Evolutionary conservation across 2,113 vertebrate genomes (phyloP), one percentile per base, ranked within the genome.

Genomic region (Phyllopteryx taeniolatus): DNA sequence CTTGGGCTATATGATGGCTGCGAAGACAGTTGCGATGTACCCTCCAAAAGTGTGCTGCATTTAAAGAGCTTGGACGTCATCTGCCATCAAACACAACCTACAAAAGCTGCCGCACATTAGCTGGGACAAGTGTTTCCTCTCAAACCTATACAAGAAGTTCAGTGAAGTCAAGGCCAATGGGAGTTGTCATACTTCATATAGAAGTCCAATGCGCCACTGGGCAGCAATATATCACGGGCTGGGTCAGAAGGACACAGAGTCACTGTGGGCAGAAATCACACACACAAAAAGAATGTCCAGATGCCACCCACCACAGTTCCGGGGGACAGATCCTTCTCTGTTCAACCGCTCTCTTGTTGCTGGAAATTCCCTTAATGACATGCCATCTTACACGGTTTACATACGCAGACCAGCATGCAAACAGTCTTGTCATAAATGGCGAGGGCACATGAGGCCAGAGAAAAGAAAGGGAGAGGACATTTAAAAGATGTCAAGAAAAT

Each of bases 331-430:
- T 85, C 53, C 79, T 73, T 71, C 87, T 91, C 91, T 93, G 90
- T 91, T 90, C 82, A 57, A 72, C 75, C 71, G 69, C 82, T 86
- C 83, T 68, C 80, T 85, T 56, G 87, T 85, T 79, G 82, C 76
- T 88, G 90, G 88, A 93, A 93, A 89, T 87, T 85, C 92, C 91
- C 91, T 86, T 78, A 76, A 83, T 86, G 86, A 85, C 72, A 76
- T 83, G 71, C 88, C 88, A 90, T 77, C 82, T 85, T 86, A 85
- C 82, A 88, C 73, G 80, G 74, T 9, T 53, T 68, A 77, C 80
- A 75, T 71, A 81, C 80, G 76, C 72, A 72, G 76, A 81, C 65
- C 67, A 62, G 74, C 68, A 72, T 27, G 62, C 59, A 83, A 73
- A 82, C 60, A 70, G 43, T 74, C 68, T 70, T 73, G 68, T 31